phyloP scores from a whole-genome alignment of 2,888 invertebrate genomes.

The Hydriomena furcata region DNA sequence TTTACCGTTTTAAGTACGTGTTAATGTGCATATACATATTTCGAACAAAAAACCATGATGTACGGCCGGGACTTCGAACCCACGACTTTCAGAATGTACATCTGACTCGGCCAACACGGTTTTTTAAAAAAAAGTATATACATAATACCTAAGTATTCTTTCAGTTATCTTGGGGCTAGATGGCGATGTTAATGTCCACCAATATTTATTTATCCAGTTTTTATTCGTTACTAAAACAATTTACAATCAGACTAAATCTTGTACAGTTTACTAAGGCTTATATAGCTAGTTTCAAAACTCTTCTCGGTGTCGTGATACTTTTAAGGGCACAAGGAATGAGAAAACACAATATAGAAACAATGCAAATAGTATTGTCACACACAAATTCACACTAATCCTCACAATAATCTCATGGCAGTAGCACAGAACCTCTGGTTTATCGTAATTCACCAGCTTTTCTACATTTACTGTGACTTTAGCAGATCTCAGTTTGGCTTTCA shows the following conservation, averaged over 20 bases:
- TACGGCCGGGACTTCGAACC: no score
- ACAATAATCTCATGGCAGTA: constrained; percentile 28
- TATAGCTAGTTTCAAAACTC: constrained; percentile 8
- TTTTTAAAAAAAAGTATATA: no score
- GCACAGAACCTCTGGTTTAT: constrained; percentile 23
- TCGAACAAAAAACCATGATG: no score
- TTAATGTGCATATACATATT: no score
- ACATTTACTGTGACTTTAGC: neutral
- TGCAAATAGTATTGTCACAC: constrained; percentile 34
- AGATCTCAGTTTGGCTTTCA: constrained; percentile 11
- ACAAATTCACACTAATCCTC: constrained; percentile 30
- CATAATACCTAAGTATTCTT: no score
- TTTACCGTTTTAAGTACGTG: no score
- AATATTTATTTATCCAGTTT: no score
- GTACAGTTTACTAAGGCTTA: neutral
- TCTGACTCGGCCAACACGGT: no score
- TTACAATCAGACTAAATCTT: neutral
- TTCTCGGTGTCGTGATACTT: constrained; percentile 16
- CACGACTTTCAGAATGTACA: no score
- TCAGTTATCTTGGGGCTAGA: no score
- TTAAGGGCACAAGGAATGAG: constrained; percentile 33
- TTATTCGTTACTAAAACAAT: no score
- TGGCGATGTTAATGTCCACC: no score
- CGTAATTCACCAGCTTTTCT: neutral
- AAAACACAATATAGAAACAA: constrained; percentile 38